Base-by-base conservation (phyloP, 35 echinoderm and acorn worm genomes). In the Holothuria glaberrima region DNA sequence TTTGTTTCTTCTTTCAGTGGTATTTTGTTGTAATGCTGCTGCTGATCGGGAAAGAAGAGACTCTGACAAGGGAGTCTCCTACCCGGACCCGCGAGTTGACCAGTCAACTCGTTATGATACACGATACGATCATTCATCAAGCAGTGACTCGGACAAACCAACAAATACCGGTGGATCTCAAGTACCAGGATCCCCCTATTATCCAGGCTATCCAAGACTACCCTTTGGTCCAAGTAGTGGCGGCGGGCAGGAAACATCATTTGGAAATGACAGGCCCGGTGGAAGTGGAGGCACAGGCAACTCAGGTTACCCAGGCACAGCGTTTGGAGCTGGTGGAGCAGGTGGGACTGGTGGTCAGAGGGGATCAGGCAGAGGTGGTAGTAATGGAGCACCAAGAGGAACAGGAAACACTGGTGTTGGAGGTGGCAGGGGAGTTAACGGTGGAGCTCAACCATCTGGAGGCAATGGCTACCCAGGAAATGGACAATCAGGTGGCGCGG, bases 81-180 rank as follows among this genome's bases (percentile, higher is more conserved):
- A 9, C 25, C 31, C 66, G 13, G 71, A 22, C 33, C 71, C 12
- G 22, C 71, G 44, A n/a, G 20, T 45, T 75, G 71, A 75, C 34
- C 71, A 32, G 3, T 21, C 71, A 31, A 75, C 71, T 12, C 34
- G 34, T 21, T 41, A 75, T 75, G 71, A 75, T 5, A 18, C 30
- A n/a, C 71, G 44, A 9, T 17, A 41, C 18, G 71, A 75, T 38
- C 71, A 75, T 45, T 75, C 71, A 17, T 17, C 71, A 41, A 41
- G 71, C 44, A 22, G 21, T 75, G 71, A 75, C 71, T 75, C 31
- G 14, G 71, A 75, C 10, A 41, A 75, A 3, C 31, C 29, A 75
- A 10, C 28, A 31, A 45, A 45, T 13, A 75, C 71, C 12, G 71
- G 71, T 22, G 68, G 68, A 30, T 71, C 29, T 71, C 22, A 33